Percentiles rank a stretch among this genome's conserved stretches.
phyloP scores from a whole-genome alignment of 1,140 invertebrate species.

The Babylonia areolata region DNA sequence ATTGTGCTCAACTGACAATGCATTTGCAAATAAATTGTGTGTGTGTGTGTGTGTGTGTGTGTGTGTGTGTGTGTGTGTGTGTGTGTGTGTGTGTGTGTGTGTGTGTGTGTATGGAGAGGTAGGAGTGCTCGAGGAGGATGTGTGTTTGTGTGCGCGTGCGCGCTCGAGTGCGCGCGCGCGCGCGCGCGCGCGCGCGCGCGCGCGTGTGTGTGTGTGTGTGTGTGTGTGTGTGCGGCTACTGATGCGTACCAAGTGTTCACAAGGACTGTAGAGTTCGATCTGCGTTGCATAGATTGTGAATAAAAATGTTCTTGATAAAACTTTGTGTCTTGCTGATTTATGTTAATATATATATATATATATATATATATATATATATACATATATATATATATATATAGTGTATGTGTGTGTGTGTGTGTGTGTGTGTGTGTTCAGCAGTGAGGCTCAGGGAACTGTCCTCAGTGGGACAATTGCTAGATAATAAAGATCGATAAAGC shows the following conservation, averaged over 20 bases:
- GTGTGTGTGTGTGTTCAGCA: constrained; percentile 17
- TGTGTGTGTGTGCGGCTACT: constrained; percentile 6
- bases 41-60: constrained; percentile 17
- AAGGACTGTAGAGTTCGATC: too few species aligned
- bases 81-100: constrained; percentile 3
- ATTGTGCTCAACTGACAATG: too few species aligned
- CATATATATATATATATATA: not conserved
- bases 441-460: too few species aligned
- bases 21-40: too few species aligned
- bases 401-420: not conserved
- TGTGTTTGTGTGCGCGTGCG: not conserved
- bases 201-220: not conserved
- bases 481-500: too few species aligned
- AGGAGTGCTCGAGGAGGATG: not conserved
- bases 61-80: constrained; percentile 3
- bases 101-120: not conserved
- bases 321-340: too few species aligned
- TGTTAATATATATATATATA: not conserved
- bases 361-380: not conserved
- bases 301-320: too few species aligned
- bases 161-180: not conserved
- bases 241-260: too few species aligned
- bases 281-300: too few species aligned
- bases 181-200: not conserved
- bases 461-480: too few species aligned